Base-by-base conservation (phyloP, 2,113 vertebrate genomes). In the Oophaga pumilio region DNA sequence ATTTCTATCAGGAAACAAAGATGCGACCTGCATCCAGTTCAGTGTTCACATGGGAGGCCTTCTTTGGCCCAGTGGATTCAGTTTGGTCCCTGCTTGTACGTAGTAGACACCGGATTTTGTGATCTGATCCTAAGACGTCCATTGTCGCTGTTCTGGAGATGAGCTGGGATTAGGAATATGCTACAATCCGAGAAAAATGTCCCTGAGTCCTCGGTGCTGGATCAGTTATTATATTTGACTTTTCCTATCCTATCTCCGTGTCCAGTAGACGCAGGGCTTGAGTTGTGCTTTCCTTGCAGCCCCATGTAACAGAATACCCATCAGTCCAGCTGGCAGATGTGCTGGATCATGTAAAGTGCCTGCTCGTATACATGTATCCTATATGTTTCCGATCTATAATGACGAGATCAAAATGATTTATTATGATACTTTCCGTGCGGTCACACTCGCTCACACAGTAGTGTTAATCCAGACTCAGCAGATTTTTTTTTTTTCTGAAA, bases 381-480 rank as follows among this genome's bases (percentile, higher is more conserved):
- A 49, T 74, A 50, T 50, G 17, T 74, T 12, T 50, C 71, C 71
- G 22, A 22, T 50, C 18, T 50, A 73, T 73, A 18, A 43, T 50
- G 43, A 4, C 43, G 18, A 43, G 5, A 50, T 43, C 43, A 50
- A 14, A 50, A 50, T 74, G 71, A 74, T 74, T 28, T 92, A 90
- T 89, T 89, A 43, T 87, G 87, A 89, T 4, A 87, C 89, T n/a
- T 14, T 69, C n/a, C 20, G 10, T 60, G 53, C 64, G 28, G 82
- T 84, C 56, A 49, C 52, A 76, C 56, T 59, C 68, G 33, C 18
- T 59, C 69, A 66, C 74, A 78, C 84, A 28, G 18, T 18, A 77
- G 84, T 77, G 69, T 83, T 64, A 84, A 94, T 92, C 93, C 92
- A 92, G 93, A 95, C 95, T 94, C 96, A 97, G 96, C 95, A 94